Conservation (phyloP, 2,113 vertebrate species). For the Lepus americanus region DNA sequence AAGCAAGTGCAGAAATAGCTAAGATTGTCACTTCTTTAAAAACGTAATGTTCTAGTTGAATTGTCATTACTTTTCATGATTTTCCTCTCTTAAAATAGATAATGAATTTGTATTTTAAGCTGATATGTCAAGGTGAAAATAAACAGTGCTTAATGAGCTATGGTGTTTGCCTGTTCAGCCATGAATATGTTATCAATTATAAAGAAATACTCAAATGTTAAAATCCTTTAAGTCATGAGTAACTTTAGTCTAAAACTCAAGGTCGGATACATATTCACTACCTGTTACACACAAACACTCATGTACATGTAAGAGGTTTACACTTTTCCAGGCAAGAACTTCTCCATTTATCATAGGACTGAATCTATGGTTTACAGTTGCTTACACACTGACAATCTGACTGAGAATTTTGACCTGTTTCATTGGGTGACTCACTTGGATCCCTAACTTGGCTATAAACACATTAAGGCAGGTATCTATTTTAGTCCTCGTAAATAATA, state of each 20-base stretch:
- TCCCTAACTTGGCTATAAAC: neutral
- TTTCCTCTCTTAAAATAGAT: slow-evolving; percentile 28
- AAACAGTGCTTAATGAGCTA: neutral
- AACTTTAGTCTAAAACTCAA: slow-evolving; percentile 1
- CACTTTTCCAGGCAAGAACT: neutral
- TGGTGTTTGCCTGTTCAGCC: neutral
- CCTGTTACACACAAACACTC: neutral
- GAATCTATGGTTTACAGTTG: neutral
- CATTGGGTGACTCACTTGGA: neutral
- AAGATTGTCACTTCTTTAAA: neutral
- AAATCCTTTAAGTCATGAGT: neutral
- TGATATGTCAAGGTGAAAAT: neutral
- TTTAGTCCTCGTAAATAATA: neutral
- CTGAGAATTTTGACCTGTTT: neutral
- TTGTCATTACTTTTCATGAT: slow-evolving; percentile 29
- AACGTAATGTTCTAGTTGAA: neutral
- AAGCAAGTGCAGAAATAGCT: slow-evolving; percentile 48
- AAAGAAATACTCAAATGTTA: neutral
- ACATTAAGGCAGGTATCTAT: neutral
- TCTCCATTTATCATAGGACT: neutral
- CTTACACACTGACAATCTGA: neutral
- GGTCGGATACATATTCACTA: neutral
- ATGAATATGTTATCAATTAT: neutral
- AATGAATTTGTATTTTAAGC: neutral
- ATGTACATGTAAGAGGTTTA: neutral